These are phyloP conservation scores for Phthorimaea operculella DNA, from an alignment of 1,140 invertebrate genomes.

Conservation along the genomic window DNA sequence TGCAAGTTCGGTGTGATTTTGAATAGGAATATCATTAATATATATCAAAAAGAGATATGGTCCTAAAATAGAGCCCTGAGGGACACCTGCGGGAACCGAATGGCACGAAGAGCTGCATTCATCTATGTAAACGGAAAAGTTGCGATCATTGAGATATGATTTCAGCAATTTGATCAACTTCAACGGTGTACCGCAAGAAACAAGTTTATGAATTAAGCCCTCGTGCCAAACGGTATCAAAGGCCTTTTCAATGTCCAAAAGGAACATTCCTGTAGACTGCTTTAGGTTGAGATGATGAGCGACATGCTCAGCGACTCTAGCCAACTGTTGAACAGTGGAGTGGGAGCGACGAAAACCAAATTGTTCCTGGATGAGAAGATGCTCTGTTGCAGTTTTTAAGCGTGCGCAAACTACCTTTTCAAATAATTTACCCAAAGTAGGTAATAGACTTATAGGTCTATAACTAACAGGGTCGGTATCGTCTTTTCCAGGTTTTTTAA, in stretches of 20 bases:
- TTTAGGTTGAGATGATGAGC: neutral
- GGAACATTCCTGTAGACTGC: neutral
- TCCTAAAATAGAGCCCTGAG: conserved; percentile 11
- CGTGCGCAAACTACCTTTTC: neutral
- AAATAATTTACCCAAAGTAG: neutral
- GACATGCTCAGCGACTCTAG: neutral
- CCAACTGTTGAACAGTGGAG: neutral
- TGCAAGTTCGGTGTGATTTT: neutral
- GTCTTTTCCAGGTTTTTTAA: conserved; percentile 24
- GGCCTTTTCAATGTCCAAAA: neutral
- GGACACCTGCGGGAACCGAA: conserved; percentile 9
- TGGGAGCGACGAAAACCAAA: neutral
- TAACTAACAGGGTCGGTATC: conserved; percentile 13
- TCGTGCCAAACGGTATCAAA: neutral
- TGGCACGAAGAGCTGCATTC: neutral
- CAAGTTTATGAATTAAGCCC: neutral
- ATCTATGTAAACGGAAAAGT: neutral
- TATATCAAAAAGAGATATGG: conserved; percentile 5
- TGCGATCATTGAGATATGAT: neutral
- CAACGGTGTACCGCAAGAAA: neutral
- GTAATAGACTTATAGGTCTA: conserved; percentile 19
- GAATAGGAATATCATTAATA: conserved; percentile 1
- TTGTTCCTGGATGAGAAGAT: neutral
- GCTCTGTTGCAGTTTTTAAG: neutral
- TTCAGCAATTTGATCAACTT: neutral